A percentile compares a stretch with the other conserved stretches of the same genome.
These are phyloP conservation scores for Austrolebias charrua DNA, from an alignment of 2,797 vertebrate species.

Conservation along the genomic window DNA sequence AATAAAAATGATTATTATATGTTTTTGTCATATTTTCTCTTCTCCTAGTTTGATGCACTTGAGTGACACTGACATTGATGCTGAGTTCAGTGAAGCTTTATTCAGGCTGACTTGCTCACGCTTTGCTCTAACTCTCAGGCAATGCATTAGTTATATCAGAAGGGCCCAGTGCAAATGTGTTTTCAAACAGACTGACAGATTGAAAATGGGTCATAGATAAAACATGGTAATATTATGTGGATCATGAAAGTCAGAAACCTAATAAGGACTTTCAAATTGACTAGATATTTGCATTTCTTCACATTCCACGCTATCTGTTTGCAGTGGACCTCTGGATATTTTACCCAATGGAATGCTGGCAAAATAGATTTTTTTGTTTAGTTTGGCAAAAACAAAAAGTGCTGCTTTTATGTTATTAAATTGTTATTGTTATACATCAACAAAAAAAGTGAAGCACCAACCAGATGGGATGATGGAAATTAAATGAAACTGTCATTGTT, in stretches of 20 bases:
- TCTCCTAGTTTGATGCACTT: neutral
- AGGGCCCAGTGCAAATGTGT: conserved; percentile 16
- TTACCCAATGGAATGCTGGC: neutral
- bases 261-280: neutral
- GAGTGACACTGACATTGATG: neutral
- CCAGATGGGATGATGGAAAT: no score
- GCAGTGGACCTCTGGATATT: neutral
- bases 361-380: conserved; percentile 4
- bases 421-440: no score
- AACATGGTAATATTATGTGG: conserved; percentile 7
- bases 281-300: neutral
- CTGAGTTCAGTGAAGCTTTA: conserved; percentile 10
- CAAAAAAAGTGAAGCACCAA: no score
- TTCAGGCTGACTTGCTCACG: neutral
- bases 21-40: no score
- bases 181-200: conserved; percentile 7
- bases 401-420: no score
- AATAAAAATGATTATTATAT: no score
- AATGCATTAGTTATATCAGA: conserved; percentile 15
- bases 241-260: neutral
- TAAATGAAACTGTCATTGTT: no score
- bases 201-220: conserved; percentile 1
- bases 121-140: conserved; percentile 3
- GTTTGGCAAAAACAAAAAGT: neutral
- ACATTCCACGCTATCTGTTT: neutral